Conservation (phyloP, 2,888 invertebrate species). For the Ryuthela nishihirai region DNA sequence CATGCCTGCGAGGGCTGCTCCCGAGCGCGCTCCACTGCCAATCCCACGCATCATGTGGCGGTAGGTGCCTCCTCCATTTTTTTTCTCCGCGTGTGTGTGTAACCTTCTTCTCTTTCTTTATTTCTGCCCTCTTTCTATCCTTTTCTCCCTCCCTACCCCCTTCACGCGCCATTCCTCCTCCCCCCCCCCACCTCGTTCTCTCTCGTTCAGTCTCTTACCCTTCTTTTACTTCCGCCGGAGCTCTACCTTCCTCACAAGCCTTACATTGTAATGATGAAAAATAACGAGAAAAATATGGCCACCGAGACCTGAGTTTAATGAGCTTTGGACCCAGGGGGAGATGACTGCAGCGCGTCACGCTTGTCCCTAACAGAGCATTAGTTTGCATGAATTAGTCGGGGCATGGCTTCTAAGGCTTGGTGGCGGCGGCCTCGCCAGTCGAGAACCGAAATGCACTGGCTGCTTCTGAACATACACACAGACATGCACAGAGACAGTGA, state of each 20-base stretch:
- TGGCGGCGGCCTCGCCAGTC: background rate
- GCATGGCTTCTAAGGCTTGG: too few species aligned
- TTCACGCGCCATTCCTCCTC: too few species aligned
- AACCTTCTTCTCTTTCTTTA: too few species aligned
- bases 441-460: background rate
- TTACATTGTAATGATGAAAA: constrained; percentile 12
- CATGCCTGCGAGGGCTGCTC: too few species aligned
- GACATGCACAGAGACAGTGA: constrained; percentile 4
- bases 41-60: too few species aligned
- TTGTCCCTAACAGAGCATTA: constrained; percentile 19
- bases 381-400: constrained; percentile 38
- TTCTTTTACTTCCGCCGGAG: background rate
- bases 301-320: constrained; percentile 27
- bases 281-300: constrained; percentile 31
- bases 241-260: background rate
- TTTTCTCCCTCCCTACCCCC: too few species aligned
- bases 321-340: constrained; percentile 16
- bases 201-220: background rate
- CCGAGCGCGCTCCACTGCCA: too few species aligned
- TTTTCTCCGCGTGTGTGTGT: too few species aligned
- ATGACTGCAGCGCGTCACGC: background rate
- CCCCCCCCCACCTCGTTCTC: background rate
- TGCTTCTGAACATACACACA: background rate
- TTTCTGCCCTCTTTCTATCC: too few species aligned
- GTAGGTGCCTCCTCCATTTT: too few species aligned